These are phyloP conservation scores for Syrphus vitripennis DNA, from an alignment of 2,888 invertebrate species.

Conservation along the genomic window DNA sequence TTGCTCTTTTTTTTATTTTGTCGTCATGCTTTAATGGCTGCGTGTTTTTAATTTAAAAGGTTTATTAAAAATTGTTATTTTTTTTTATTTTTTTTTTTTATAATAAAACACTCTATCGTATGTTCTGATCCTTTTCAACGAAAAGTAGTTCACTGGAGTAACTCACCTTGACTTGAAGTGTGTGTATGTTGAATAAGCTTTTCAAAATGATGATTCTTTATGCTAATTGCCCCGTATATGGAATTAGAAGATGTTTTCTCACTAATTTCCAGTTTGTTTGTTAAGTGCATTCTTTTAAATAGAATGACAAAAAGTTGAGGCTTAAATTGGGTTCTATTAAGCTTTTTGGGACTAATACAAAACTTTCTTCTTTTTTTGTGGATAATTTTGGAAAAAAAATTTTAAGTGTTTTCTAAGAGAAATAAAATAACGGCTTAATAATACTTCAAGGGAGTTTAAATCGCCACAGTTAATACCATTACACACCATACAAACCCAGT, in stretches of 20 bases:
- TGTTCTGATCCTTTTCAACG: conserved; percentile 12
- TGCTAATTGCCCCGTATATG: conserved; percentile 35
- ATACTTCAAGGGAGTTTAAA: too few relatives aligned
- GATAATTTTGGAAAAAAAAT: too few relatives aligned
- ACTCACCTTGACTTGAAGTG: conserved; percentile 39
- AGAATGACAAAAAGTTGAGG: too few relatives aligned
- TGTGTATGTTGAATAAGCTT: not conserved
- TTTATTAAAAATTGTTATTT: conserved; percentile 44
- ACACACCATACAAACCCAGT: too few relatives aligned
- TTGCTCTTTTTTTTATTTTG: not conserved
- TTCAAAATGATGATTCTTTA: not conserved
- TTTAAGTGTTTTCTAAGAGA: too few relatives aligned
- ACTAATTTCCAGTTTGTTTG: not conserved
- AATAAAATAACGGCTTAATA: too few relatives aligned
- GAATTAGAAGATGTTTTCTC: not conserved
- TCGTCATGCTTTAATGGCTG: conserved; percentile 10
- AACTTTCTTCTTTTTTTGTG: too few relatives aligned
- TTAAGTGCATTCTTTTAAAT: not conserved
- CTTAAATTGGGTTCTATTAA: too few relatives aligned
- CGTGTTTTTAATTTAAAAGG: conserved; percentile 39
- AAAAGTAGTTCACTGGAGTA: not conserved
- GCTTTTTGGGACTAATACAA: too few relatives aligned
- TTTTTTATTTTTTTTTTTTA: conserved; percentile 25
- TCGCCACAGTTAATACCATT: too few relatives aligned
- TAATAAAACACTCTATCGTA: not conserved